Conservation (phyloP, 2,888 invertebrate species). For the Tuta absoluta region DNA sequence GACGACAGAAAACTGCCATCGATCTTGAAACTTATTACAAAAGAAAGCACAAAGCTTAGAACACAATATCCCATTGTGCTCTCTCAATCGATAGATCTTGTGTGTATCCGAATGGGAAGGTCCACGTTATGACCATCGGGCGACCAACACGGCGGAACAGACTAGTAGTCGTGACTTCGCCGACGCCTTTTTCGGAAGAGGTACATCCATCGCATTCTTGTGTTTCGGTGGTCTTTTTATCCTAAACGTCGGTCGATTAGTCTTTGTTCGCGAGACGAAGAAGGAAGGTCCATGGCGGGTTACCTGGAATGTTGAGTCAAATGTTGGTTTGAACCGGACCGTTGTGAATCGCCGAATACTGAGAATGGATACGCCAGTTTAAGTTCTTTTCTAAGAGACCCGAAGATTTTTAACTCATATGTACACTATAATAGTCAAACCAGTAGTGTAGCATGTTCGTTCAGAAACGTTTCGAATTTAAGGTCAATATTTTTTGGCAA, state of each 20-base stretch:
- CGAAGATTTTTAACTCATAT: no score
- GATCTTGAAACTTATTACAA: slow-evolving; percentile 11
- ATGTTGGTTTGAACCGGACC: slow-evolving; percentile 9
- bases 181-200: slow-evolving; percentile 60
- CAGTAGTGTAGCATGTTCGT: no score
- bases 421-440: no score
- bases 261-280: slow-evolving; percentile 37
- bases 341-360: neutral
- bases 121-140: slow-evolving; percentile 44
- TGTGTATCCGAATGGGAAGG: slow-evolving; percentile 31
- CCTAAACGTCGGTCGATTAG: slow-evolving; percentile 35
- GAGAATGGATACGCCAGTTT: slow-evolving; percentile 8
- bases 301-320: slow-evolving; percentile 19
- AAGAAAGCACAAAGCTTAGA: slow-evolving; percentile 10
- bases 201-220: slow-evolving; percentile 50
- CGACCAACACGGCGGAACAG: slow-evolving; percentile 51
- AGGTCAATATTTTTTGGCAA: no score
- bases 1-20: slow-evolving; percentile 1
- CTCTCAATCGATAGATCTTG: slow-evolving; percentile 1
- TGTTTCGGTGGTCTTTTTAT: slow-evolving; percentile 42
- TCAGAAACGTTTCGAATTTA: no score
- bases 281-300: neutral
- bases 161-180: slow-evolving; percentile 61
- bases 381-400: neutral
- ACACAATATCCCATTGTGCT: slow-evolving; percentile 17